Evolutionary conservation across 2,888 invertebrate species (phyloP).

Genomic region (Erpobdella octoculata): DNA sequence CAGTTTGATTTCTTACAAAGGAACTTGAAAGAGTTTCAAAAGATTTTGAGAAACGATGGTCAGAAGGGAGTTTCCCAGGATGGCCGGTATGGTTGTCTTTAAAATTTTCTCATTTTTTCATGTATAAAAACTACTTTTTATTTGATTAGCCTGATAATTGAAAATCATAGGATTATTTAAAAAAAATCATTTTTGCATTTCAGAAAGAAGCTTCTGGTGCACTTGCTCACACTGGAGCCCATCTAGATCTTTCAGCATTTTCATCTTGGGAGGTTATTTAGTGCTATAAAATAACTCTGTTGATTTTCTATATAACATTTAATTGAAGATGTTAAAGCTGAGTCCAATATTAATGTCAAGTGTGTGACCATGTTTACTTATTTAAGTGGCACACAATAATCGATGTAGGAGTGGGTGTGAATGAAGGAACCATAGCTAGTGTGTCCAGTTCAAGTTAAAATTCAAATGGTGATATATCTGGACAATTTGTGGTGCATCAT

Average conservation of each 20-base stretch:
- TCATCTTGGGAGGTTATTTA: slow-evolving; percentile 63
- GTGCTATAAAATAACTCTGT: too few species aligned
- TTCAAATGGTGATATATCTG: too few species aligned
- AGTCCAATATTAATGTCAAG: background rate
- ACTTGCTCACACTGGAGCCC: slow-evolving; percentile 85
- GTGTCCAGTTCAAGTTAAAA: too few species aligned
- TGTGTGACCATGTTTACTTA: background rate
- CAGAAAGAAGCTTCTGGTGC: slow-evolving; percentile 73
- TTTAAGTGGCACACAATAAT: too few species aligned
- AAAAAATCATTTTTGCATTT: too few species aligned
- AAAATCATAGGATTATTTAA: too few species aligned
- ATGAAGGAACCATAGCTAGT: too few species aligned
- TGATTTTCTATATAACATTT: background rate
- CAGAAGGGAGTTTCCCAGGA: slow-evolving; percentile 78
- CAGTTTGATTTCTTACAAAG: slow-evolving; percentile 23
- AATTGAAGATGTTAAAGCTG: background rate
- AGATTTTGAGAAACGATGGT: slow-evolving; percentile 80
- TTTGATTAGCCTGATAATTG: too few species aligned
- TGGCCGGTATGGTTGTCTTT: too few species aligned
- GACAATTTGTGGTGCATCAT: too few species aligned
- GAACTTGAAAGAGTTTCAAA: slow-evolving; percentile 69
- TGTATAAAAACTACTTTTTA: background rate
- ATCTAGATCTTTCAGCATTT: slow-evolving; percentile 94
- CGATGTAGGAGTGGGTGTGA: too few species aligned
- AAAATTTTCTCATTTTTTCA: background rate